Conservation (phyloP, 2,888 invertebrate species). For the Incurvaria masculella region DNA sequence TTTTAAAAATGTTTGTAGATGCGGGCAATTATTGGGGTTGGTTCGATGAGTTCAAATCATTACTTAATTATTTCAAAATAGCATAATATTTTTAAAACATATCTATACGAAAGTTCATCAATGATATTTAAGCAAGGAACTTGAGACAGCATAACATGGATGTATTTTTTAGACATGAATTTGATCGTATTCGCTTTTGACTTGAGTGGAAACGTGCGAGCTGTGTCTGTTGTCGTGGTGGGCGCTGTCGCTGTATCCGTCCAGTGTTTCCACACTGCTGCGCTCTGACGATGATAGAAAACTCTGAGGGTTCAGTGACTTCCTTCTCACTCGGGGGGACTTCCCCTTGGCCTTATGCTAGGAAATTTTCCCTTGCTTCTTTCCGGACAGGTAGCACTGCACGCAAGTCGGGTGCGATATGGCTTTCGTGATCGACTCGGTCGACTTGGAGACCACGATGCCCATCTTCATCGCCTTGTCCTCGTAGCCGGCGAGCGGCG, state of each 20-base stretch:
- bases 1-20: no score
- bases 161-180: conserved; percentile 65
- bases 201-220: conserved; percentile 32
- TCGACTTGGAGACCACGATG: conserved; percentile 55
- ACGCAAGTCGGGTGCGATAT: conserved; percentile 71
- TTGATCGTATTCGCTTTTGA: conserved; percentile 45
- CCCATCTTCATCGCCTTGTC: conserved; percentile 53
- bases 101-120: no score
- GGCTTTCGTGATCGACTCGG: conserved; percentile 51
- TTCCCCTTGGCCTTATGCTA: conserved; percentile 67
- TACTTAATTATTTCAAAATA: no score
- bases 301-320: conserved; percentile 33
- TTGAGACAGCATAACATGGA: no score
- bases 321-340: conserved; percentile 53
- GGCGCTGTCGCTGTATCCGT: conserved; percentile 26
- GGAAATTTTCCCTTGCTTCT: conserved; percentile 56
- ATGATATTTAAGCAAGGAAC: no score
- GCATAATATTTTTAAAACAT: no score
- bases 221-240: conserved; percentile 35
- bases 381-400: conserved; percentile 67
- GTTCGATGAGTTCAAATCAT: no score
- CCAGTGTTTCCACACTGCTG: conserved; percentile 45
- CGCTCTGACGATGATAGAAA: conserved; percentile 42
- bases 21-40: no score
- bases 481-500: conserved; percentile 48